Evolutionary conservation across 2,113 vertebrate species (phyloP).

Genomic region (Pogona vitticeps): DNA sequence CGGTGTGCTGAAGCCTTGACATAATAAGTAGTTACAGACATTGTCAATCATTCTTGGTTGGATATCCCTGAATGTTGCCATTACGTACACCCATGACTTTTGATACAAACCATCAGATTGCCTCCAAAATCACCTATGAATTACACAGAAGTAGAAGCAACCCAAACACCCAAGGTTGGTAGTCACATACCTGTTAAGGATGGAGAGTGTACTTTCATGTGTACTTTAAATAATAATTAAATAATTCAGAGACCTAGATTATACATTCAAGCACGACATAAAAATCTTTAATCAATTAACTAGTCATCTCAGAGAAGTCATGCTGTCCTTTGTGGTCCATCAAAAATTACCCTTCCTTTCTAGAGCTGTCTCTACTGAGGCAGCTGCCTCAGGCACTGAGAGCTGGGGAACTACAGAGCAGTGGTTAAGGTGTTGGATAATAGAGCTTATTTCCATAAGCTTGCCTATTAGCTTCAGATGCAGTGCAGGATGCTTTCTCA

Average conservation of each 20-base stretch:
- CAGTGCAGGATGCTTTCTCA: background rate
- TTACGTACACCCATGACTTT: constrained; percentile 72
- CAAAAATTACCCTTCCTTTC: background rate
- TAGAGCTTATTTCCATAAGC: background rate
- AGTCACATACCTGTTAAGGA: background rate
- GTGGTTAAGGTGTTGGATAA: background rate
- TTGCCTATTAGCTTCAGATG: background rate
- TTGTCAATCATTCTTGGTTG: constrained; percentile 85
- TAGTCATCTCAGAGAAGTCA: background rate
- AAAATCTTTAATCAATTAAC: constrained; percentile 10
- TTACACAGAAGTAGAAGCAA: constrained; percentile 53
- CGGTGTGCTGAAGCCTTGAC: constrained; percentile 82
- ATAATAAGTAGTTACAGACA: constrained; percentile 86
- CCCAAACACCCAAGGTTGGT: constrained; percentile 41
- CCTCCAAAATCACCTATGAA: constrained; percentile 52
- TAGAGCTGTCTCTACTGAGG: background rate
- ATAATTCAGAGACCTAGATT: background rate
- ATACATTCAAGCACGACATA: background rate
- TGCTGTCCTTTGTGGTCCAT: background rate
- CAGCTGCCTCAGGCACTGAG: background rate
- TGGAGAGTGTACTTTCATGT: background rate
- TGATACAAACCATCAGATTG: constrained; percentile 69
- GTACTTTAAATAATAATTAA: background rate
- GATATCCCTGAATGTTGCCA: constrained; percentile 72
- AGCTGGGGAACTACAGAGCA: no score